These are phyloP conservation scores for Scaptomyza graminum DNA, from an alignment of 1,140 invertebrate species.

Conservation along the genomic window DNA sequence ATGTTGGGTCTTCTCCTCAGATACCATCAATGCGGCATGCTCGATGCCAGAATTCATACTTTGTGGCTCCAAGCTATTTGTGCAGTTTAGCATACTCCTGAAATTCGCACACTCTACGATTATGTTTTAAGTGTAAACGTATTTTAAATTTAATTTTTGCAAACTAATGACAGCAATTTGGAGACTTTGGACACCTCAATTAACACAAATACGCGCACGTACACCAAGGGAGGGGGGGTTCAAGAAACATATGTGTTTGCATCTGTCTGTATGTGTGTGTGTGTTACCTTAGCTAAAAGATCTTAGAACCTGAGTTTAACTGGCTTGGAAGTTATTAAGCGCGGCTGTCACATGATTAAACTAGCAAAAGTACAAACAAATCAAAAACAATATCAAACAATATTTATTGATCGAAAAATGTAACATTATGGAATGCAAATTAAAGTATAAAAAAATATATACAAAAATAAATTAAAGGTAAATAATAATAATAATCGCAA, in stretches of 20 bases:
- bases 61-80: constrained; percentile 91
- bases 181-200: constrained; percentile 29
- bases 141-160: constrained; percentile 80
- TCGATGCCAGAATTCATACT: constrained; percentile 88
- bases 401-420: constrained; percentile 19
- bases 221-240: constrained; percentile 8
- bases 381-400: constrained; percentile 1
- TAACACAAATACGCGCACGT: constrained; percentile 36
- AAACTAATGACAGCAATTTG: constrained; percentile 56
- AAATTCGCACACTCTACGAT: constrained; percentile 87
- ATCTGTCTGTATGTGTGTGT: constrained; percentile 4
- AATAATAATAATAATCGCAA: constrained; percentile 38
- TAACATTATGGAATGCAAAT: constrained; percentile 21
- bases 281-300: constrained; percentile 46
- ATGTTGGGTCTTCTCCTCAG: constrained; percentile 90
- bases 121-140: constrained; percentile 84
- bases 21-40: constrained; percentile 90
- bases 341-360: constrained; percentile 48
- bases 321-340: constrained; percentile 79
- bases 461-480: constrained; percentile 36
- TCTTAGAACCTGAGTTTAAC: constrained; percentile 37
- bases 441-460: constrained; percentile 11
- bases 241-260: background rate
- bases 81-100: constrained; percentile 93
- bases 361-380: constrained; percentile 9